These are phyloP conservation scores for Acanthopleura granulata DNA, from an alignment of 2,888 invertebrate genomes.

Conservation along the genomic window DNA sequence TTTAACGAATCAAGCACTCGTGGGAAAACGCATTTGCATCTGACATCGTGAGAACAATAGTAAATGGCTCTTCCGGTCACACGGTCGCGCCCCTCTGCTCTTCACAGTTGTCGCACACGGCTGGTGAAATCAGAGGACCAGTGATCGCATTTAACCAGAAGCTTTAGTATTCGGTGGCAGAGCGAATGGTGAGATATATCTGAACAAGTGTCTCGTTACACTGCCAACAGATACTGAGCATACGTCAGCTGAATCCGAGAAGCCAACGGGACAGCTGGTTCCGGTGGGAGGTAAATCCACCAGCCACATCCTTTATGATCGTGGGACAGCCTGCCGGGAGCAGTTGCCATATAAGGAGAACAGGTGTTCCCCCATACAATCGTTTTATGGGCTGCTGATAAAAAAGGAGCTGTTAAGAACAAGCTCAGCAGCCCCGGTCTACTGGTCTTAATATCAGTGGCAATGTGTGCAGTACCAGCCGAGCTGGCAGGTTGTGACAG, in stretches of 20 bases:
- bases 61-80: constrained; percentile 46
- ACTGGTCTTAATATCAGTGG: too few relatives aligned
- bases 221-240: too few relatives aligned
- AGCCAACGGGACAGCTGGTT: not conserved
- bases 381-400: not conserved
- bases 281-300: constrained; percentile 40
- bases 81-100: constrained; percentile 18
- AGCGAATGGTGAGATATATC: too few relatives aligned
- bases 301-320: constrained; percentile 39
- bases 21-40: constrained; percentile 67
- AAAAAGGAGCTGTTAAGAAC: constrained; percentile 1
- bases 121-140: too few relatives aligned
- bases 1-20: constrained; percentile 54
- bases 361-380: constrained; percentile 59
- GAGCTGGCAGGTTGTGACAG: too few relatives aligned
- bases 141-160: too few relatives aligned
- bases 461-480: too few relatives aligned
- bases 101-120: constrained; percentile 12
- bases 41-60: constrained; percentile 67
- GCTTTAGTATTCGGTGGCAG: too few relatives aligned
- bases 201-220: too few relatives aligned
- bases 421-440: not conserved
- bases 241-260: too few relatives aligned
- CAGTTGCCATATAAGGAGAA: constrained; percentile 60
- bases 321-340: constrained; percentile 43